phyloP scores from a whole-genome alignment of 2,113 vertebrate species.

The Cebidichthys violaceus region DNA sequence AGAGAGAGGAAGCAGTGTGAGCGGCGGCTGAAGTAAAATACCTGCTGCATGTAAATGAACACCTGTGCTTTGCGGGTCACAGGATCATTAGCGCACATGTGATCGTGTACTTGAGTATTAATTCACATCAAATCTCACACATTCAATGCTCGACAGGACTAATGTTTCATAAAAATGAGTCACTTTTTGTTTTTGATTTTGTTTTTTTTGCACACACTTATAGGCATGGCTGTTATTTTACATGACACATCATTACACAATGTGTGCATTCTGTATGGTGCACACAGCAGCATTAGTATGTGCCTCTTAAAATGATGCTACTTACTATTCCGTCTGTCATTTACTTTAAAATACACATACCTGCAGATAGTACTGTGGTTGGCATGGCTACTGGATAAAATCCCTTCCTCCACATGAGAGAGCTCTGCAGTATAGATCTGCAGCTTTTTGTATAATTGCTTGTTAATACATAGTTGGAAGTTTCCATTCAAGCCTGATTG shows the following conservation, averaged over 20 bases:
- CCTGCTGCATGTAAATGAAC: conserved; percentile 37
- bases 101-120: background rate
- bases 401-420: background rate
- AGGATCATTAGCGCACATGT: conserved; percentile 12
- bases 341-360: background rate
- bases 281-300: background rate
- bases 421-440: background rate
- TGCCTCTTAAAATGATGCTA: background rate
- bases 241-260: background rate
- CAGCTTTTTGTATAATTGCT: background rate
- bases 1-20: background rate
- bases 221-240: background rate
- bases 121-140: background rate
- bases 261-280: background rate
- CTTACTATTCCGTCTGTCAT: background rate
- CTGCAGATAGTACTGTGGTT: conserved; percentile 23
- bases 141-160: background rate
- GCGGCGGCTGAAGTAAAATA: background rate
- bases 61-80: background rate
- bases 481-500: background rate
- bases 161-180: background rate
- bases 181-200: background rate
- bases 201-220: background rate
- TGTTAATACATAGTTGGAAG: background rate
- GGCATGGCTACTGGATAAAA: conserved; percentile 38